Conservation (phyloP, 2,797 vertebrate species). For the Arremon aurantiirostris region DNA sequence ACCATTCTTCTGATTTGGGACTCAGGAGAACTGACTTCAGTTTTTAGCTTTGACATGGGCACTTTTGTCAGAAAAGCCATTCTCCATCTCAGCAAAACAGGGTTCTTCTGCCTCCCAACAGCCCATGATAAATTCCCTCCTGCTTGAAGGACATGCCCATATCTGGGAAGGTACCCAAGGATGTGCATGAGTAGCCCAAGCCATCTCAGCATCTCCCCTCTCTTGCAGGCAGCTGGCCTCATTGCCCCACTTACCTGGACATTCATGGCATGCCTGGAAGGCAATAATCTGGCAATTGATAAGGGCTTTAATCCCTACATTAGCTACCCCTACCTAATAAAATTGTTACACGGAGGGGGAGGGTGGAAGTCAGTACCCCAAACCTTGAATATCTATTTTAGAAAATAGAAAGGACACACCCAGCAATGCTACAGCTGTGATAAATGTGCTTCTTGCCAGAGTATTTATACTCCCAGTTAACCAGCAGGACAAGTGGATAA, state of each 20-base stretch:
- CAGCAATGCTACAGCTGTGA: background rate
- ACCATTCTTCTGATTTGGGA: background rate
- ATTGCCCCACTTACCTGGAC: background rate
- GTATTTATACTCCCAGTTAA: background rate
- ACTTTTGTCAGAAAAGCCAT: background rate
- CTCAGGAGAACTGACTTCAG: background rate
- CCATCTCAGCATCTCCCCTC: background rate
- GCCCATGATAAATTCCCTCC: background rate
- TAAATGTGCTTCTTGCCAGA: background rate
- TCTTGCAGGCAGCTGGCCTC: background rate
- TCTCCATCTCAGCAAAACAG: background rate
- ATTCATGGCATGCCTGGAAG: background rate
- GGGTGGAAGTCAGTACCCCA: fast-evolving
- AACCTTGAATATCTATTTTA: background rate
- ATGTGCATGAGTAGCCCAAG: fast-evolving
- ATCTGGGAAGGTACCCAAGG: background rate
- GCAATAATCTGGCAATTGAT: background rate
- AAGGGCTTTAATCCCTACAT: background rate
- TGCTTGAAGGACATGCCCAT: background rate
- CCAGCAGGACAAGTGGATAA: background rate
- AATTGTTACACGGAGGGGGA: background rate
- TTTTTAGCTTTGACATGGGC: background rate
- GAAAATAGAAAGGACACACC: background rate
- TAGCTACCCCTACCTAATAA: background rate
- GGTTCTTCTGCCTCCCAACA: background rate